These are phyloP conservation scores for Cheiracanthium punctorium DNA, from an alignment of 2,888 invertebrate genomes.

Conservation along the genomic window DNA sequence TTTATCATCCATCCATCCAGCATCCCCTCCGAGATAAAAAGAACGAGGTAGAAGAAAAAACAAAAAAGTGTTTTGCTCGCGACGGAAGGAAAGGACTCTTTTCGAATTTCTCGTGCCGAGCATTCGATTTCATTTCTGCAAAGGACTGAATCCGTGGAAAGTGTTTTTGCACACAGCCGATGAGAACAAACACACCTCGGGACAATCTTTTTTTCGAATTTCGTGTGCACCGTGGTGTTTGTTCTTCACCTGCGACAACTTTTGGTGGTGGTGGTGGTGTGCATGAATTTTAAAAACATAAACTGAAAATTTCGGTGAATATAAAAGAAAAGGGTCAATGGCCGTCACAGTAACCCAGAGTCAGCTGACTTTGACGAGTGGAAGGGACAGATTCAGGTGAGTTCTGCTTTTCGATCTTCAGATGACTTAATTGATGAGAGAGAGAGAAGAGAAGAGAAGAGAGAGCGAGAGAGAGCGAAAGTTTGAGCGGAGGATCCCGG, in stretches of 20 bases:
- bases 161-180: too few species aligned
- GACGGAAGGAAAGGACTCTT: neutral
- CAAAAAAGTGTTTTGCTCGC: conserved; percentile 46
- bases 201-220: too few species aligned
- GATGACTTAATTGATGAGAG: too few species aligned
- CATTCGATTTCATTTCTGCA: too few species aligned
- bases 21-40: conserved; percentile 49
- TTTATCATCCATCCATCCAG: conserved; percentile 52
- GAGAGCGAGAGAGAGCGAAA: neutral
- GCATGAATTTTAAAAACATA: neutral
- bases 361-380: conserved; percentile 71
- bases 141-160: too few species aligned
- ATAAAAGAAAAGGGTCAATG: conserved; percentile 55
- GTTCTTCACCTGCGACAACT: too few species aligned
- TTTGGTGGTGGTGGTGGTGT: neutral
- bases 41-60: too few species aligned
- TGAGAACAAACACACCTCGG: too few species aligned
- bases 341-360: conserved; percentile 70
- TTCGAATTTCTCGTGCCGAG: neutral
- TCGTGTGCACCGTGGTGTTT: too few species aligned
- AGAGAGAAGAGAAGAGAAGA: too few species aligned
- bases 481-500: neutral
- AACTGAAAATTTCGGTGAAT: too few species aligned
- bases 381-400: conserved; percentile 69
- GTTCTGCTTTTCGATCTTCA: too few species aligned